phyloP scores from a whole-genome alignment of 2,797 vertebrate genomes.

The Oryzias dopingdopingensis region DNA sequence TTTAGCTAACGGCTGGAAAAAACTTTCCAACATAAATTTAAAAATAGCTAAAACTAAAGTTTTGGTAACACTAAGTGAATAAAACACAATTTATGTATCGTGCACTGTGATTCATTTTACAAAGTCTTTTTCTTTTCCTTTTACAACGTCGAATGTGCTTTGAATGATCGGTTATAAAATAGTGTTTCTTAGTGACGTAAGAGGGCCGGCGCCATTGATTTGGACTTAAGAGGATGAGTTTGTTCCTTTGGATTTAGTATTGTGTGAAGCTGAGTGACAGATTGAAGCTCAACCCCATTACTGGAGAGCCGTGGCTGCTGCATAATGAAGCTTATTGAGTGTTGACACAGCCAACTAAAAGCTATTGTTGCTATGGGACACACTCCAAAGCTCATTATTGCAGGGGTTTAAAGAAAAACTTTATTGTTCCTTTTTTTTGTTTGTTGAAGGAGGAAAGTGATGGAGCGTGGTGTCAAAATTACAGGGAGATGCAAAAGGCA shows the following conservation, averaged over 20 bases:
- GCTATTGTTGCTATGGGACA: slow-evolving; percentile 12
- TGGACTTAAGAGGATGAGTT: background rate
- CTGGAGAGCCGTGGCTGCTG: slow-evolving; percentile 11
- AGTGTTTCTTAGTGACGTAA: background rate
- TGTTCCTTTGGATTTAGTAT: background rate
- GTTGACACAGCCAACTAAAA: slow-evolving; percentile 10
- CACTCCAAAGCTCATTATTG: background rate
- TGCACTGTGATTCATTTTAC: too few species aligned
- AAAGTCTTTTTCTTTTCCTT: too few species aligned
- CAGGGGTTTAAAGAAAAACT: background rate
- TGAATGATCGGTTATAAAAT: background rate
- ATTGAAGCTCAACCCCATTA: slow-evolving; percentile 15
- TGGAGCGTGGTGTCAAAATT: too few species aligned
- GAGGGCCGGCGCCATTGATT: background rate
- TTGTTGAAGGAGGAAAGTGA: background rate
- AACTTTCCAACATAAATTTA: background rate
- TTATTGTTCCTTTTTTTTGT: background rate
- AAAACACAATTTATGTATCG: background rate
- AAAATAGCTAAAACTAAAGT: background rate
- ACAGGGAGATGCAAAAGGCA: too few species aligned
- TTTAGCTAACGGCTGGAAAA: background rate
- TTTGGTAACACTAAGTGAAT: background rate
- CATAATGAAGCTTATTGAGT: slow-evolving; percentile 15
- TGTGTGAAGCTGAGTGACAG: slow-evolving; percentile 6
- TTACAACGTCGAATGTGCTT: too few species aligned